Percentiles rank a stretch among this genome's conserved stretches.
Evolutionary conservation across 2,113 vertebrate genomes (phyloP).

Genomic region (Triplophysa tibetana): DNA sequence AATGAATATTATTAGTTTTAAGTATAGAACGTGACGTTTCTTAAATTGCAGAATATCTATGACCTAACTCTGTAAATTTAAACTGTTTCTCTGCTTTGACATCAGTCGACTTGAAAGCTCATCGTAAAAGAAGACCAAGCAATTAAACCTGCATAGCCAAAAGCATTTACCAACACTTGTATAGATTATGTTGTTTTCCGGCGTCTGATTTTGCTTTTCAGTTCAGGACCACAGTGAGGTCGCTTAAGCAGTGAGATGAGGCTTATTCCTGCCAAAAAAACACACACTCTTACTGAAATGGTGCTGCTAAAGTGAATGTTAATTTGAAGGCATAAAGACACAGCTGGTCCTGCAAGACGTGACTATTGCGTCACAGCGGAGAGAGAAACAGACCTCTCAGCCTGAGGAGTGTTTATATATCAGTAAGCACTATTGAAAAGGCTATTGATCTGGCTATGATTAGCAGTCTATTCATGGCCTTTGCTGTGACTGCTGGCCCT

Average conservation of each 20-base stretch:
- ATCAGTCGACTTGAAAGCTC: no score
- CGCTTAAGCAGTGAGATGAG: constrained; percentile 14
- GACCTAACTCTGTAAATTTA: no score
- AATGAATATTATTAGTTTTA: no score
- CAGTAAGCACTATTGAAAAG: constrained; percentile 47
- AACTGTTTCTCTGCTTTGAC: no score
- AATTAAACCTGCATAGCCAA: no score
- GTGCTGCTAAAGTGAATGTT: constrained; percentile 37
- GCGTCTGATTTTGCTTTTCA: neutral
- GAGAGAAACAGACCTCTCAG: constrained; percentile 19
- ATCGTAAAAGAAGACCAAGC: no score
- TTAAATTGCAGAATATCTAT: no score
- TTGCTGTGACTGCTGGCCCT: constrained; percentile 33
- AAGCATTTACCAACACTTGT: no score
- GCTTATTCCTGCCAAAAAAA: constrained; percentile 37
- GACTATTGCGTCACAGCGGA: constrained; percentile 21
- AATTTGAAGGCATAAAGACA: constrained; percentile 27
- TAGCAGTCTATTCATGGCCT: constrained; percentile 43
- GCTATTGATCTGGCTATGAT: constrained; percentile 43
- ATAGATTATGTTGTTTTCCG: no score
- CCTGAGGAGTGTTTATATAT: constrained; percentile 34
- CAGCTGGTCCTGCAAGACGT: constrained; percentile 14
- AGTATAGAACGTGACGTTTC: no score
- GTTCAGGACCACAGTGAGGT: constrained; percentile 23
- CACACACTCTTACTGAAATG: constrained; percentile 6